These are phyloP conservation scores for Euschistus heros DNA, from an alignment of 1,140 invertebrate species.

Conservation along the genomic window DNA sequence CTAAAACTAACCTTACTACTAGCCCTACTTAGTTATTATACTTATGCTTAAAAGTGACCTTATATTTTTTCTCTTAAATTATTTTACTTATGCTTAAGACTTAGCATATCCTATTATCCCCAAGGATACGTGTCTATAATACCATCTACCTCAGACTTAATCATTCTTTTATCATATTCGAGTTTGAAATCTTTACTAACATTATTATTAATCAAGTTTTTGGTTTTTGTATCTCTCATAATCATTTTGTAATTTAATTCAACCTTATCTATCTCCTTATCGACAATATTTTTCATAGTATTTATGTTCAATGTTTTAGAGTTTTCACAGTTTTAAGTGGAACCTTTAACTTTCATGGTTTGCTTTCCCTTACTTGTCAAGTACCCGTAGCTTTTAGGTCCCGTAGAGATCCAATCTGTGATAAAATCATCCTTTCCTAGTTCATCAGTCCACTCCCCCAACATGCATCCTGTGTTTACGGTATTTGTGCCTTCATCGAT, in stretches of 20 bases:
- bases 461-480: neutral
- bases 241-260: neutral
- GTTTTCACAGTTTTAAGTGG: neutral
- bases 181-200: no score
- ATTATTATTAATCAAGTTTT: no score
- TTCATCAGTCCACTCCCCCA: neutral
- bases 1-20: neutral
- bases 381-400: neutral
- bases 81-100: neutral
- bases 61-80: neutral
- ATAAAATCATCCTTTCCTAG: neutral
- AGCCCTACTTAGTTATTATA: neutral
- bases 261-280: neutral
- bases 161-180: neutral
- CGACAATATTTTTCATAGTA: neutral
- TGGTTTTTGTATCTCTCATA: no score
- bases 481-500: neutral
- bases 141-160: neutral
- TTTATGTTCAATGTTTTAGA: no score
- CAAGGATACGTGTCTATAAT: neutral
- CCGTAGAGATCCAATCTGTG: neutral
- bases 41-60: neutral
- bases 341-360: neutral
- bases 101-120: neutral
- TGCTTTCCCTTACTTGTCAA: neutral